Conservation (phyloP, 2,113 vertebrate genomes). For the Xiphophorus hellerii region DNA sequence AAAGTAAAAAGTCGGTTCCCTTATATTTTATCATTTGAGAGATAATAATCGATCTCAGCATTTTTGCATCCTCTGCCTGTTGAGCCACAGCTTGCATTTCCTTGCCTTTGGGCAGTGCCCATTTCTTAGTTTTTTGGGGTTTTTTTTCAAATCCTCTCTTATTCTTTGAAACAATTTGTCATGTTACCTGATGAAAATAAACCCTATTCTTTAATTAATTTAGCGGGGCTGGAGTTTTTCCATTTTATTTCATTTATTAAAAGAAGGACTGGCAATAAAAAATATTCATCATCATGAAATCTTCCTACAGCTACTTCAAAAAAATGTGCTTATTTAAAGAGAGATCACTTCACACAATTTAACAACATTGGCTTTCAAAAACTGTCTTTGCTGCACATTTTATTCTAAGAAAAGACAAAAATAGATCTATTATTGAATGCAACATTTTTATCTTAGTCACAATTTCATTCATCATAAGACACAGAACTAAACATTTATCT, state of each 20-base stretch:
- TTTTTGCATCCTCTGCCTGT: conserved; percentile 14
- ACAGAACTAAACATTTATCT: not conserved
- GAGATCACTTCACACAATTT: conserved; percentile 13
- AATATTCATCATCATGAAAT: conserved; percentile 1
- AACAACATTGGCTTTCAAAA: not conserved
- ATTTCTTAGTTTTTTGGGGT: not conserved
- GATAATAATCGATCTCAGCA: conserved; percentile 27
- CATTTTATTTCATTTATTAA: not conserved
- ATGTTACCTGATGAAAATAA: conserved; percentile 9
- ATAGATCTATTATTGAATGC: conserved; percentile 7
- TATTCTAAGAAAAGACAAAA: conserved; percentile 20
- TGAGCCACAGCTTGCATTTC: conserved; percentile 2
- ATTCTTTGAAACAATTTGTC: not conserved
- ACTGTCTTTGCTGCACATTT: not conserved
- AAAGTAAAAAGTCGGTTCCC: conserved; percentile 45
- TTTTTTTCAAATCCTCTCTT: not conserved
- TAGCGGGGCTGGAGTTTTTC: conserved; percentile 9
- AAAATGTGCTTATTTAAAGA: conserved; percentile 6
- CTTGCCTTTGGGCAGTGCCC: conserved; percentile 12
- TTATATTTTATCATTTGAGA: conserved; percentile 40
- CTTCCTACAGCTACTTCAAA: conserved; percentile 10
- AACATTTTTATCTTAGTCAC: not conserved
- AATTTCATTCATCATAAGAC: conserved; percentile 8
- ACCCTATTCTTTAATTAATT: conserved; percentile 13
- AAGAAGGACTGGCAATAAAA: conserved; percentile 8